A percentile compares a stretch with the other conserved stretches of the same genome.
Conservation (phyloP, 2,113 vertebrate genomes). For the Pleuronectes platessa region DNA sequence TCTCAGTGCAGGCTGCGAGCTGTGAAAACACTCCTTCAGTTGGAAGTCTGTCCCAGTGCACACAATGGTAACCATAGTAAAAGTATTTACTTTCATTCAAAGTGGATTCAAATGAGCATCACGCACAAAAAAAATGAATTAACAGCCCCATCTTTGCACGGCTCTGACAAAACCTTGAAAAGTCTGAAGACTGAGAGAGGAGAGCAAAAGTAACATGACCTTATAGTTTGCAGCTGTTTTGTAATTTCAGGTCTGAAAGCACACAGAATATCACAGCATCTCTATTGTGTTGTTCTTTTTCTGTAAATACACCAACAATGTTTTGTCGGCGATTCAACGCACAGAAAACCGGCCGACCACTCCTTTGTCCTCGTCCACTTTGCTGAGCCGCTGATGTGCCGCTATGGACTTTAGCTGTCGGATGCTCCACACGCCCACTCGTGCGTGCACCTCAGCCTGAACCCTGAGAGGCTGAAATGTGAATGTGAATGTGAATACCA, state of each 20-base stretch:
- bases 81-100: conserved; percentile 63
- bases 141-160: conserved; percentile 1
- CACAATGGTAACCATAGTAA: conserved; percentile 65
- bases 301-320: conserved; percentile 30
- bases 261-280: not conserved
- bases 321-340: conserved; percentile 20
- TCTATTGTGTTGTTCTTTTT: conserved; percentile 15
- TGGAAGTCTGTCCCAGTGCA: conserved; percentile 30
- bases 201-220: conserved; percentile 1
- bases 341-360: conserved; percentile 11
- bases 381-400: conserved; percentile 29
- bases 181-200: conserved; percentile 3
- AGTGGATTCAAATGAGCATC: conserved; percentile 61
- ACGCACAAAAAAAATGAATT: conserved; percentile 46
- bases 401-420: conserved; percentile 48
- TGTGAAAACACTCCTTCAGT: conserved; percentile 41
- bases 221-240: not conserved
- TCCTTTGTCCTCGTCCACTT: conserved; percentile 33
- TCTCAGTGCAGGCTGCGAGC: conserved; percentile 15
- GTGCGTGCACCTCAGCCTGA: conserved; percentile 35
- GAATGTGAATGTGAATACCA: conserved; percentile 53
- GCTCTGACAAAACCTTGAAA: conserved; percentile 17
- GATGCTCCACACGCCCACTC: conserved; percentile 28
- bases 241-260: not conserved
- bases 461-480: conserved; percentile 53